Evolutionary conservation across 2,797 vertebrate species (phyloP), one percentile per base, ranked within the genome.

Genomic region (Pangasius mekongensis): DNA sequence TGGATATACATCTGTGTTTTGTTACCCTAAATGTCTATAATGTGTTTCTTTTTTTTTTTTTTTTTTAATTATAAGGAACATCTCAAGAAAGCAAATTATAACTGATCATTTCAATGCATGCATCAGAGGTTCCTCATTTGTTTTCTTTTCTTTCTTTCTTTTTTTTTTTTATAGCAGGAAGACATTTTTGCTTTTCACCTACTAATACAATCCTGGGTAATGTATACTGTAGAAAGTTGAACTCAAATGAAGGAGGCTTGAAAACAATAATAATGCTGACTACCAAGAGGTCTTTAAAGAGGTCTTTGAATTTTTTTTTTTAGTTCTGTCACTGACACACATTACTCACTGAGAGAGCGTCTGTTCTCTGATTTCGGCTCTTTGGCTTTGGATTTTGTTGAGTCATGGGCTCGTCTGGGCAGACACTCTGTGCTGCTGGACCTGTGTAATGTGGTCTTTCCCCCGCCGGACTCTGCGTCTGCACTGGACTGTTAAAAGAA

Each of bases 341-440:
- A 39, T 85, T 90, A 96, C 97, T 97, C 94, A 99, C 98, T 98
- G 94, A 99, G 95, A 93, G 98, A 99, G 93, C 96, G 97, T 92
- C 98, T 96, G 94, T 98, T 94, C 85, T 96, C 96, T 60, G 97
- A 94, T 93, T 97, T 98, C 91, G 93, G 92, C 78, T 97, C 97
- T 93, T 98, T 99, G 88, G 90, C 11, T 86, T 56, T 92, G 67
- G 93, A 89, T 85, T 60, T 92, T 58, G 93, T 87, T 81, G 95
- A 93, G 85, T 96, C 94, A n/a, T 92, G 93, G 67, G 95, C 94
- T 87, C 95, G 94, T 91, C 96, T 96, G 94, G 94, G 93, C 92
- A 97, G 93, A 85, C 95, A 92, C 92, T 99, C 98, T 60, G 96
- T 95, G 92, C 97, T 99, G 93, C 96, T 97, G 22, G 97, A 97